These are phyloP conservation scores for Brachyistius frenatus DNA, from an alignment of 2,113 vertebrate genomes.

Conservation along the genomic window DNA sequence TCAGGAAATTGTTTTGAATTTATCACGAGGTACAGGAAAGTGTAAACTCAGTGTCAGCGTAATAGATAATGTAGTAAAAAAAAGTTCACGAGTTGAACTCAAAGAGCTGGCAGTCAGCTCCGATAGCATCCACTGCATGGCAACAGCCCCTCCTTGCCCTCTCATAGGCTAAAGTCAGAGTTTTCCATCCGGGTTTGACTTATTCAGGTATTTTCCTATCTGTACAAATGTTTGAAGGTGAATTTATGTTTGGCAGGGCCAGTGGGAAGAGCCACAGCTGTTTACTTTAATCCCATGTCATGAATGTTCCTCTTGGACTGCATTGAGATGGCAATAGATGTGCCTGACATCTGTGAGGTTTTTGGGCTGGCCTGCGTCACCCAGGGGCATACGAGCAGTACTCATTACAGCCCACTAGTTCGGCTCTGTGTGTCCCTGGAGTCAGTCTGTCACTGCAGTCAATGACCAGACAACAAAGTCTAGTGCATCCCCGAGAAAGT, in stretches of 20 bases:
- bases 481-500: slow-evolving; percentile 6
- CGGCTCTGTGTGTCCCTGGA: slow-evolving; percentile 1
- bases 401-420: slow-evolving; percentile 13
- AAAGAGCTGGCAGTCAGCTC: neutral
- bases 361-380: slow-evolving; percentile 16
- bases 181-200: slow-evolving; percentile 18
- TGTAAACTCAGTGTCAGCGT: neutral
- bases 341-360: slow-evolving; percentile 12
- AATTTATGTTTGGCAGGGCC: slow-evolving; percentile 21
- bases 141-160: slow-evolving; percentile 42
- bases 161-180: slow-evolving; percentile 35
- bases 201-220: slow-evolving; percentile 44
- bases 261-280: slow-evolving; percentile 41
- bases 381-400: neutral
- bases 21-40: neutral
- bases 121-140: slow-evolving; percentile 42
- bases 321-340: neutral
- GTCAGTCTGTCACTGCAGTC: neutral
- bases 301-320: slow-evolving; percentile 11
- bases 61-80: neutral
- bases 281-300: slow-evolving; percentile 8
- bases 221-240: slow-evolving; percentile 21
- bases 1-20: neutral
- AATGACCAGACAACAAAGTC: slow-evolving; percentile 11
- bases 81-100: neutral